These are phyloP conservation scores for Drosophila falleni DNA, from an alignment of 2,888 invertebrate genomes.

Conservation along the genomic window DNA sequence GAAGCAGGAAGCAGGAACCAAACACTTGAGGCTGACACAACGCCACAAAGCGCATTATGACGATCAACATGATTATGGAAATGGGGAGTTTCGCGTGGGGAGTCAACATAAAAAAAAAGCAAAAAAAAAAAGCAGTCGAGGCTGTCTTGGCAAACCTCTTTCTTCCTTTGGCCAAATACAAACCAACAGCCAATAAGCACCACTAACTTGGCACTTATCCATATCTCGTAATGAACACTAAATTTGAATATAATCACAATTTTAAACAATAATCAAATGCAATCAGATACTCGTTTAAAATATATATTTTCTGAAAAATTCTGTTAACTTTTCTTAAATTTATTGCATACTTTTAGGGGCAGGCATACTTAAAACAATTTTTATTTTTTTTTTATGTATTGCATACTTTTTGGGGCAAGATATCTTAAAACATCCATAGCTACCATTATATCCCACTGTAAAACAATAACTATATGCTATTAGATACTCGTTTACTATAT, in stretches of 20 bases:
- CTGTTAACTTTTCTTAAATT: too few relatives aligned
- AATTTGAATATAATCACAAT: slow-evolving; percentile 28
- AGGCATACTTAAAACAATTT: too few relatives aligned
- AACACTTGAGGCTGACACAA: slow-evolving; percentile 64
- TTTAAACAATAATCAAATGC: background rate
- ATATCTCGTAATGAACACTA: slow-evolving; percentile 15
- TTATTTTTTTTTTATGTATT: too few relatives aligned
- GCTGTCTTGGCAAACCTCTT: slow-evolving; percentile 26
- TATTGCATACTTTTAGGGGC: too few relatives aligned
- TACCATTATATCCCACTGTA: too few relatives aligned
- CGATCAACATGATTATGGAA: slow-evolving; percentile 65
- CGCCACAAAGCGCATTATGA: slow-evolving; percentile 76
- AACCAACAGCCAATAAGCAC: slow-evolving; percentile 18
- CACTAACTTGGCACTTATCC: slow-evolving; percentile 42
- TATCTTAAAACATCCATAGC: too few relatives aligned
- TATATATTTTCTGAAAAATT: too few relatives aligned
- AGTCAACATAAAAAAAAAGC: background rate
- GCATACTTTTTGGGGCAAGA: too few relatives aligned
- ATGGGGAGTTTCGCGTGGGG: background rate
- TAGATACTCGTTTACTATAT: too few relatives aligned
- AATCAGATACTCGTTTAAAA: too few relatives aligned
- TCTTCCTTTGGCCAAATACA: slow-evolving; percentile 29
- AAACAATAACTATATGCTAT: too few relatives aligned
- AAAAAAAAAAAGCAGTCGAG: background rate
- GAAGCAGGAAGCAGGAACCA: slow-evolving; percentile 37